Base-by-base conservation (phyloP, 2,888 invertebrate species). In the Nesidiocoris tenuis region DNA sequence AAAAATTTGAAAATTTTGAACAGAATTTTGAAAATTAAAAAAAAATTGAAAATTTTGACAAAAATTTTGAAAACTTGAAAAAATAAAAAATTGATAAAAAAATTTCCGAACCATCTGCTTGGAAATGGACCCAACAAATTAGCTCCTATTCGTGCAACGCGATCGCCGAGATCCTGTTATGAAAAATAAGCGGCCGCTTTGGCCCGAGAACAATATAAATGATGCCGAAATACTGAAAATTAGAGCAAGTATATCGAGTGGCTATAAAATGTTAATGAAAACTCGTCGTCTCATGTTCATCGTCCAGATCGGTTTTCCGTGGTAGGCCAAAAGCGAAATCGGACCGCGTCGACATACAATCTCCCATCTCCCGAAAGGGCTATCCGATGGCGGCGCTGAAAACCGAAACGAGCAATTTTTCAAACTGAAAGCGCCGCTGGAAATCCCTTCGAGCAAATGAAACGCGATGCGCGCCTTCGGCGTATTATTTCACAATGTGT, bases 401-500 rank as follows among this genome's bases (percentile, higher is more conserved):
- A 39, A 39, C 39, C 39, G 39, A 39, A 39, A 39, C 39, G 39
- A 39, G 39, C 12, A 39, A 39, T 39, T 39, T 39, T 39, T 39
- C 39, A 39, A 39, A 39, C 39, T 39, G 39, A 39, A 39, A 39
- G 39, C 39, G 39, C 39, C 39, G 39, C 39, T 39, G 39, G 12
- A 39, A 39, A 39, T 39, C 39, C 39, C 39, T 39, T 12, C 18
- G 54, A 67, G 24, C 61, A 63, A 72, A 72, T 72, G 72, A 72
- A 72, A 72, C 72, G 72, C 61, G 72, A 72, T 39, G 70, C 63
- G 65, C 39, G n/a, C 39, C 21, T 54, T 39, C 25, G 25, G 68
- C 59, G 68, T 75, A 61, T 75, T 68, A 75, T 75, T 75, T 75
- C 75, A 75, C 75, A 56, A 68, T 75, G 75, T 75, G 68, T 75